Conservation (phyloP, 2,113 vertebrate genomes). For the Ramphastos sulfuratus region DNA sequence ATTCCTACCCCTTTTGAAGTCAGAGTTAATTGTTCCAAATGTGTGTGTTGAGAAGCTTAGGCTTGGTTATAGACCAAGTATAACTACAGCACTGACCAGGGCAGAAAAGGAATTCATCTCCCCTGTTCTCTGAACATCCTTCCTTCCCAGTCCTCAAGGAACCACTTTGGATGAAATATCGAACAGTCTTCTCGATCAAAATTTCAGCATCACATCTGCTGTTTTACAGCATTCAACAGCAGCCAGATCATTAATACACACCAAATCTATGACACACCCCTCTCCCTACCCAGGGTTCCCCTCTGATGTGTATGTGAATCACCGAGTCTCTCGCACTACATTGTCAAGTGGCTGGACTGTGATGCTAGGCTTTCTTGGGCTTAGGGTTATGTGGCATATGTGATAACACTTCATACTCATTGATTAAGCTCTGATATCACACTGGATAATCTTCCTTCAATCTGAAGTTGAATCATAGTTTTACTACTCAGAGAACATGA, state of each 20-base stretch:
- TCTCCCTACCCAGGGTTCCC: background rate
- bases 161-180: background rate
- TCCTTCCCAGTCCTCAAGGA: conserved; percentile 1
- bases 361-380: background rate
- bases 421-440: too few relatives aligned
- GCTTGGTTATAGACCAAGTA: background rate
- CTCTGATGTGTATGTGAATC: background rate
- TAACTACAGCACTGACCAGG: background rate
- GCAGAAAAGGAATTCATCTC: background rate
- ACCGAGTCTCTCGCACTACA: background rate
- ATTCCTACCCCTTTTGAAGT: background rate
- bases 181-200: background rate
- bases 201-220: background rate
- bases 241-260: background rate
- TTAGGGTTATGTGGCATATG: too few relatives aligned
- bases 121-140: background rate
- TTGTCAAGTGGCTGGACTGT: background rate
- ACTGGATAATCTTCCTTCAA: too few relatives aligned
- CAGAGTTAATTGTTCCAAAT: background rate
- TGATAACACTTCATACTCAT: too few relatives aligned
- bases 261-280: background rate
- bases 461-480: too few relatives aligned
- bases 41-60: background rate
- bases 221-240: background rate
- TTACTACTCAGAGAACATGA: too few relatives aligned